Percentiles rank a stretch among this genome's conserved stretches.
phyloP scores from a whole-genome alignment of 2,113 vertebrate genomes.

The Antennarius striatus region DNA sequence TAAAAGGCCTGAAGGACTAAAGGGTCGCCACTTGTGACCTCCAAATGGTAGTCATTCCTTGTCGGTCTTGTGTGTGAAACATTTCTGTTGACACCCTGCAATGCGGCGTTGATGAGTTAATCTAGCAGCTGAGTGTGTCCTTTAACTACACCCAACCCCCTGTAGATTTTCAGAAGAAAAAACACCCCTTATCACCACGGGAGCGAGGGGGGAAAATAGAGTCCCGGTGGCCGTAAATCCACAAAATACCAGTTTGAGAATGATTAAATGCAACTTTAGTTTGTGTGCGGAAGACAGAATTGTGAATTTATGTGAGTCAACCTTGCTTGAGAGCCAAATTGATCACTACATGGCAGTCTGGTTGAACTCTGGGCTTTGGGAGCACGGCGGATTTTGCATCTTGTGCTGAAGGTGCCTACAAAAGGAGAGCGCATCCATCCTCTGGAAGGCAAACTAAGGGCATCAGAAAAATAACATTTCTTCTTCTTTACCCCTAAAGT shows the following conservation, averaged over 20 bases:
- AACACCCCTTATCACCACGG: constrained; percentile 65
- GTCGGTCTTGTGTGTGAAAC: constrained; percentile 81
- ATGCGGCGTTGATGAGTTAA: constrained; percentile 86
- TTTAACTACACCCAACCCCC: constrained; percentile 74
- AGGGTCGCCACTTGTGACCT: constrained; percentile 77
- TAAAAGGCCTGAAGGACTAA: constrained; percentile 75
- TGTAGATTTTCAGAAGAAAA: constrained; percentile 69
- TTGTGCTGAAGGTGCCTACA: constrained; percentile 19
- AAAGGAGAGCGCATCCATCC: constrained; percentile 39
- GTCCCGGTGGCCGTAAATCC: constrained; percentile 61
- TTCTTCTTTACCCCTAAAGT: not conserved
- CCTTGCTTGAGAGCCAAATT: constrained; percentile 25
- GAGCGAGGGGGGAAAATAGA: constrained; percentile 49
- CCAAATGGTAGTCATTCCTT: constrained; percentile 85
- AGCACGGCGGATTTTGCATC: constrained; percentile 20
- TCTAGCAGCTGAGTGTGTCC: constrained; percentile 86
- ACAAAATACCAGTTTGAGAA: constrained; percentile 44
- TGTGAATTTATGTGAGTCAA: constrained; percentile 5
- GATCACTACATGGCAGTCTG: constrained; percentile 21
- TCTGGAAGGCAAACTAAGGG: constrained; percentile 41
- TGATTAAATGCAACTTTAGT: constrained; percentile 31
- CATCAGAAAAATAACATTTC: constrained; percentile 27
- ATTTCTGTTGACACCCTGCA: constrained; percentile 85
- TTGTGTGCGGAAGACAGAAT: constrained; percentile 14
- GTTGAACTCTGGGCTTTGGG: constrained; percentile 35